Evolutionary conservation across 64 coral and sea anemone species (phyloP), one percentile per base, ranked within the genome.

Genomic region (Actinia equina): DNA sequence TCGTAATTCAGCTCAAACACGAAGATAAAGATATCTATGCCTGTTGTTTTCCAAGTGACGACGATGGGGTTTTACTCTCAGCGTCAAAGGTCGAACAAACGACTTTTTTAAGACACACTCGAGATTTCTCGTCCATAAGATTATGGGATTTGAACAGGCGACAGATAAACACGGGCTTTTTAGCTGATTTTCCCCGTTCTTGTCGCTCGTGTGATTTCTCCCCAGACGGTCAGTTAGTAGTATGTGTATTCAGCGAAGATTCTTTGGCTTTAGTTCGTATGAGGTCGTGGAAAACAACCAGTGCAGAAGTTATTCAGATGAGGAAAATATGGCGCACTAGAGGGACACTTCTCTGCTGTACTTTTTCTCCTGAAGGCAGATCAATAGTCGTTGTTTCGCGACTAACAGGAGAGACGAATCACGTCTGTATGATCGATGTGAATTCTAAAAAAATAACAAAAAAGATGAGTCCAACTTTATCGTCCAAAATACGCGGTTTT

Each of bases 51-150:
- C 94, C 94, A 0, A 97, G 94, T 44, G 94, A 97, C 17, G 94
- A 97, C n/a, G 94, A 97, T 46, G 80, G 94, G 37, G 94, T 97
- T 17, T 83, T 97, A 71, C 77, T 97, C 0, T 92, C 94, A 9
- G 94, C 94, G 3, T 97, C 94, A 11, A 97, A 97, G 85, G 94
- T 97, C 69, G 94, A 97, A 91, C 94, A 97, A 97, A 90, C 94
- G 49, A 93, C 94, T 25, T 97, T 97, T 69, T 83, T 97, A 2
- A 88, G 91, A n/a, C 91, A 93, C 42, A 97, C 92, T 80, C 88
- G 91, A 60, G 94, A 97, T 62, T 97, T 97, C 84, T 97, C 94
- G 4, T 97, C 94, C 52, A 97, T 97, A 90, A 67, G 94, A 61
- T 89, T 97, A 11, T 97, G 94, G 94, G 94, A 97, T 88, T 84